phyloP scores from a whole-genome alignment of 2,797 vertebrate genomes.

The Hydrophis major region DNA sequence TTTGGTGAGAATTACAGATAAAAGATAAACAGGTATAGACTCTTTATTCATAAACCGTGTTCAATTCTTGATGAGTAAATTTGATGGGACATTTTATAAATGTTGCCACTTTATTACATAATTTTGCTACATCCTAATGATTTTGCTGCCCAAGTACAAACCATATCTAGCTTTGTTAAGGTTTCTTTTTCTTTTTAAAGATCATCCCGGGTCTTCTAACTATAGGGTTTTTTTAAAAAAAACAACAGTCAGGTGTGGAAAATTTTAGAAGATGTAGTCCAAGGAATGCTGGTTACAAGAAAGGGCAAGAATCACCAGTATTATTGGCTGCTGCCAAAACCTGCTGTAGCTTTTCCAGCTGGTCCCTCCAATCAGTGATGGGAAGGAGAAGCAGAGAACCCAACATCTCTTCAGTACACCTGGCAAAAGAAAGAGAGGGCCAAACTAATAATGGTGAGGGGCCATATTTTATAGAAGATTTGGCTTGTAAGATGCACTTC shows the following conservation, averaged over 20 bases:
- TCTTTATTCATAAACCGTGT: neutral
- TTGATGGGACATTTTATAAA: neutral
- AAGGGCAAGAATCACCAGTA: neutral
- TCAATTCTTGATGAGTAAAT: neutral
- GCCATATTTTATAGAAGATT: neutral
- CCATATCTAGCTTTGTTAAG: neutral
- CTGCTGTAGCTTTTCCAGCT: neutral
- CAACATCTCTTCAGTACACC: neutral
- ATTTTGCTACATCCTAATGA: neutral
- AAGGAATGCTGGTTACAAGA: neutral
- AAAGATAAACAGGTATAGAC: neutral
- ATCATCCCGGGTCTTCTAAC: neutral
- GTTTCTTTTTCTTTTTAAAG: neutral
- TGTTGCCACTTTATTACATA: neutral
- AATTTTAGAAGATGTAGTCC: neutral
- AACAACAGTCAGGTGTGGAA: neutral
- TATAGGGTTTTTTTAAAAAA: neutral
- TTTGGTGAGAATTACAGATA: neutral
- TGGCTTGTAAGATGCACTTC: neutral
- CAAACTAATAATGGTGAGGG: neutral
- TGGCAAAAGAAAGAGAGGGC: neutral
- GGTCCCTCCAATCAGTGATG: neutral
- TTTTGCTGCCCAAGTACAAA: neutral
- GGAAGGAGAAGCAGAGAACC: neutral
- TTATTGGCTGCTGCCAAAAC: neutral